phyloP scores from a whole-genome alignment of 2,888 invertebrate species.

The Cantharis rustica region DNA sequence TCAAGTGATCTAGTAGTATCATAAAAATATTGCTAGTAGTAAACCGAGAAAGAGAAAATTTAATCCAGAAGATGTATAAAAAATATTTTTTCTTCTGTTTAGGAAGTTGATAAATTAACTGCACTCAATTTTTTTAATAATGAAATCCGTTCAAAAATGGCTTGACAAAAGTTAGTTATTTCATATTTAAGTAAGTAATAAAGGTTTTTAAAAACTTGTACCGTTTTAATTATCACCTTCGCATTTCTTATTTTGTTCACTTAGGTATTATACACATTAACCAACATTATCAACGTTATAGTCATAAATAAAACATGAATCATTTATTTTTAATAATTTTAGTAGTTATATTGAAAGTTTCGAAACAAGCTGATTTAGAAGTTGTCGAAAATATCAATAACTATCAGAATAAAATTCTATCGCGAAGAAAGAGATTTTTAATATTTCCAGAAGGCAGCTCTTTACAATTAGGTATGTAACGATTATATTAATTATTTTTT shows the following conservation, averaged over 20 bases:
- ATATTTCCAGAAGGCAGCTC: conserved; percentile 57
- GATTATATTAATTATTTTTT: background rate
- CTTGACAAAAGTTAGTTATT: background rate
- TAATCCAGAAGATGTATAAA: background rate
- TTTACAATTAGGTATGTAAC: conserved; percentile 53
- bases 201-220: background rate
- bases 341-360: conserved; percentile 1
- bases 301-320: background rate
- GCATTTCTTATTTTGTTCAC: background rate
- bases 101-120: background rate
- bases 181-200: background rate
- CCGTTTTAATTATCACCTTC: background rate
- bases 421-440: conserved; percentile 50
- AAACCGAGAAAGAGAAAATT: background rate
- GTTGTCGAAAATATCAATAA: background rate
- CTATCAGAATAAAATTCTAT: conserved; percentile 35
- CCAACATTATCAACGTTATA: background rate
- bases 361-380: background rate
- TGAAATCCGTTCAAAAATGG: background rate
- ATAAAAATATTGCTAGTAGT: background rate
- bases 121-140: background rate
- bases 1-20: background rate
- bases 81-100: background rate
- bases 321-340: background rate
- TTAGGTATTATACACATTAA: background rate